phyloP scores from a whole-genome alignment of 1,140 invertebrate genomes.

The Saccostrea cuccullata region DNA sequence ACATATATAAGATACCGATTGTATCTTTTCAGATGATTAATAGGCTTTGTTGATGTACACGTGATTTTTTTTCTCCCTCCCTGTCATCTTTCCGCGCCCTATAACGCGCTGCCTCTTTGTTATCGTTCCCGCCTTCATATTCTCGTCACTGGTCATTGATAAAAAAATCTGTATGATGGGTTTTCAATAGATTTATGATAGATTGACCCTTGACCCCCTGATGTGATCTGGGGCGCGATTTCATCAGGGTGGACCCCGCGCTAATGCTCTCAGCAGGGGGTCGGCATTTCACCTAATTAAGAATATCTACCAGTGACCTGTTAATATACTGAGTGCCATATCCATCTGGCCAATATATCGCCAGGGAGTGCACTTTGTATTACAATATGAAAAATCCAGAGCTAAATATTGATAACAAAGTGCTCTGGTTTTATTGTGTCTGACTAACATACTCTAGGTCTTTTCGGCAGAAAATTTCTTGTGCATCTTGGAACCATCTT shows the following conservation, averaged over 20 bases:
- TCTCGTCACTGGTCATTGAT: conserved; percentile 1
- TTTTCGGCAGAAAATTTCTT: too few species aligned
- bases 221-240: neutral
- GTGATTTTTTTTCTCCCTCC: too few species aligned
- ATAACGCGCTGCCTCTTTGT: conserved; percentile 15
- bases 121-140: neutral
- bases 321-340: neutral
- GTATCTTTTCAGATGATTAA: conserved; percentile 10
- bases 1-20: neutral
- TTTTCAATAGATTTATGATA: conserved; percentile 32
- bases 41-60: neutral
- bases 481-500: too few species aligned
- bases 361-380: neutral
- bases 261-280: neutral
- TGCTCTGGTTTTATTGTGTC: too few species aligned
- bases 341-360: neutral
- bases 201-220: conserved; percentile 13
- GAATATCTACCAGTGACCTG: neutral
- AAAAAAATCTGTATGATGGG: conserved; percentile 5
- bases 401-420: too few species aligned
- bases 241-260: neutral
- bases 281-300: conserved; percentile 18
- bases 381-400: neutral
- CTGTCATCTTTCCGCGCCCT: neutral
- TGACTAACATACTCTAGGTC: too few species aligned